A percentile compares a stretch with the other conserved stretches of the same genome.
These are phyloP conservation scores for Ctenosaura bakeri DNA, from an alignment of 2,797 vertebrate species.

Conservation along the genomic window DNA sequence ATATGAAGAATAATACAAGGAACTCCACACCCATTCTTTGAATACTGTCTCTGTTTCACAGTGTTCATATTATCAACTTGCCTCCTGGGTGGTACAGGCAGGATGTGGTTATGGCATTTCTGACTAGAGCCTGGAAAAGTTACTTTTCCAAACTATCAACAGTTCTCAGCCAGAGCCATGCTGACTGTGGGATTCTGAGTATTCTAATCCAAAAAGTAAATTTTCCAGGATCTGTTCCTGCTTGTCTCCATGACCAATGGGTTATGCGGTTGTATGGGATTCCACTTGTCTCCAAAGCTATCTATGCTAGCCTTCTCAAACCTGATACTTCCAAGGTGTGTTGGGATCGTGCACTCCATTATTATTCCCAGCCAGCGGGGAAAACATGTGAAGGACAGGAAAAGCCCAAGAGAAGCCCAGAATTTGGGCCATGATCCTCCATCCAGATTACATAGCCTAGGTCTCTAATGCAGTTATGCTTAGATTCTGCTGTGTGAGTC, in stretches of 20 bases:
- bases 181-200: no score
- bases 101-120: neutral
- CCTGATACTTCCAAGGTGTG: neutral
- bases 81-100: neutral
- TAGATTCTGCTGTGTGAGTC: no score
- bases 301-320: neutral
- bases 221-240: neutral
- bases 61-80: neutral
- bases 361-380: no score
- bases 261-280: neutral
- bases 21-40: constrained; percentile 48
- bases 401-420: neutral
- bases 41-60: neutral
- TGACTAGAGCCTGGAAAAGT: no score
- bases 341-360: neutral
- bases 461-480: no score
- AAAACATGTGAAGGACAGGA: neutral
- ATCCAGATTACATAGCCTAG: no score
- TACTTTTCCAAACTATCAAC: no score
- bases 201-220: no score
- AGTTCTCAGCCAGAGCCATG: no score
- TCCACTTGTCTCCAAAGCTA: neutral
- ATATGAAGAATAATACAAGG: constrained; percentile 56
- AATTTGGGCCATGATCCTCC: neutral
- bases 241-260: neutral